phyloP scores from a whole-genome alignment of 2,113 vertebrate genomes.

The Capricornis sumatraensis region DNA sequence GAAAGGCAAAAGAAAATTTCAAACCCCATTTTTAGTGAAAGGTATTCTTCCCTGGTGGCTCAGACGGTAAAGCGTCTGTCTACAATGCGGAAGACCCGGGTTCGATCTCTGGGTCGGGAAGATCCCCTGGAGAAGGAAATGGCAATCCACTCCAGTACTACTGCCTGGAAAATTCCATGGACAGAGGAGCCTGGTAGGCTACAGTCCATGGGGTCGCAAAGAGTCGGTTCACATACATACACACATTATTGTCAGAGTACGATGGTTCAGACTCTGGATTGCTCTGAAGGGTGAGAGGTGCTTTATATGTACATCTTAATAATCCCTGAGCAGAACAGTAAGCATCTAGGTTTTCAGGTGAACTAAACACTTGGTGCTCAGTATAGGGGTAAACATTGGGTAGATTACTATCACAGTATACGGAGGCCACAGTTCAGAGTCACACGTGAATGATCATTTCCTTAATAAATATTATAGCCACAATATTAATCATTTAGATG shows the following conservation, averaged over 20 bases:
- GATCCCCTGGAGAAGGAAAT: no score
- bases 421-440: neutral
- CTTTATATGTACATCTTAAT: neutral
- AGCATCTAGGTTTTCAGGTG: neutral
- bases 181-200: no score
- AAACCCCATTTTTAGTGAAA: neutral
- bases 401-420: neutral
- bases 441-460: neutral
- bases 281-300: neutral
- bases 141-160: no score
- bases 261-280: neutral
- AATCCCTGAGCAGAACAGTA: neutral
- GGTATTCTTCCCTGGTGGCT: no score
- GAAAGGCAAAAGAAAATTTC: slow-evolving; percentile 18
- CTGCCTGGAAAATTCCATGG: no score
- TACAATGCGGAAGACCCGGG: no score
- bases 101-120: no score
- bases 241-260: neutral
- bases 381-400: neutral
- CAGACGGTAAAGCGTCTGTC: no score
- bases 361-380: neutral
- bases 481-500: neutral
- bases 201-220: no score
- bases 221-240: no score
- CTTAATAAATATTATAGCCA: neutral